Conservation (phyloP, 1,140 invertebrate species). For the Brachionus plicatilis region DNA sequence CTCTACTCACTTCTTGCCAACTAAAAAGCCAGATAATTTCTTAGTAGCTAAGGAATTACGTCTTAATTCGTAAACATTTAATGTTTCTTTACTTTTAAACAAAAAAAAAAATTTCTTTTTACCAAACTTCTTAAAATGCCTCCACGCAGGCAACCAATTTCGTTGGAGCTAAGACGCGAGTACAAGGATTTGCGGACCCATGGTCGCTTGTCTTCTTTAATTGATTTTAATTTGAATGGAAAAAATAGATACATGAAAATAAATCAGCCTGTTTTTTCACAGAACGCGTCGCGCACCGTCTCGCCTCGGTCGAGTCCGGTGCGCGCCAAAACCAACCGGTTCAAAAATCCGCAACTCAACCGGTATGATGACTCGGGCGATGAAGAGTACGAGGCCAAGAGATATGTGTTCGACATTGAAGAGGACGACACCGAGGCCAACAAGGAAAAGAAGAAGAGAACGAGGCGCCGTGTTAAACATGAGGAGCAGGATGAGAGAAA, state of each 20-base stretch:
- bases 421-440: neutral
- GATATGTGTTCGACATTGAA: conserved; percentile 34
- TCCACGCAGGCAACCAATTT: conserved; percentile 33
- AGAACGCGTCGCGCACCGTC: neutral
- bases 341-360: conserved; percentile 9
- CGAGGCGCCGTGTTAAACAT: neutral
- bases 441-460: neutral
- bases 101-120: neutral
- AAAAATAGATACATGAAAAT: conserved; percentile 41
- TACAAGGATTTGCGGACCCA: neutral
- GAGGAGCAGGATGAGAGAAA: neutral
- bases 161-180: conserved; percentile 29
- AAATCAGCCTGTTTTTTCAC: conserved; percentile 10
- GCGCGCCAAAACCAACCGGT: neutral
- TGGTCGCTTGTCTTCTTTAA: neutral
- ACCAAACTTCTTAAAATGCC: neutral
- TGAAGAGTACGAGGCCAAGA: conserved; percentile 22
- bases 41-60: neutral
- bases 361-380: conserved; percentile 9
- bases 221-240: conserved; percentile 36
- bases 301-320: neutral
- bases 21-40: neutral
- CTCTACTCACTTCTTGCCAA: neutral
- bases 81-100: neutral
- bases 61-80: neutral